A percentile compares a stretch with the other conserved stretches of the same genome.
These are phyloP conservation scores for Hydrotaea diabolus DNA, from an alignment of 2,888 invertebrate genomes.

Conservation along the genomic window DNA sequence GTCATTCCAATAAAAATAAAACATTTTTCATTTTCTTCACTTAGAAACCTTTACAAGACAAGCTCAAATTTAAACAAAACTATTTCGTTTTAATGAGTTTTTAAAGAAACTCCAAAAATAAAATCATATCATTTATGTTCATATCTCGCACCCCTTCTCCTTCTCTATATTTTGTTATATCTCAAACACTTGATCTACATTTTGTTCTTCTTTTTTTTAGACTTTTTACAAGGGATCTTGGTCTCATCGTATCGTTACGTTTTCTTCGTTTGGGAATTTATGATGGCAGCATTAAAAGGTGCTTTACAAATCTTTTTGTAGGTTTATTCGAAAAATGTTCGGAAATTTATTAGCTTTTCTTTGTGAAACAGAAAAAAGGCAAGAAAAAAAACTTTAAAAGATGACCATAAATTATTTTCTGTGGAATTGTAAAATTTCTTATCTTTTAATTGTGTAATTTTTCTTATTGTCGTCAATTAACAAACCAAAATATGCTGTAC, in stretches of 20 bases:
- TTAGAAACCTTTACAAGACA: background rate
- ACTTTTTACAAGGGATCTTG: no score
- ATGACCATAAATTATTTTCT: slow-evolving; percentile 65
- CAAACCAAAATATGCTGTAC: slow-evolving; percentile 67
- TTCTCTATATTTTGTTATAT: slow-evolving; percentile 33
- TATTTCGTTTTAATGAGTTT: slow-evolving; percentile 62
- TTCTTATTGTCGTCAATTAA: slow-evolving; percentile 68
- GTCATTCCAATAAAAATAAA: slow-evolving; percentile 58
- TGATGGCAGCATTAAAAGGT: slow-evolving; percentile 41
- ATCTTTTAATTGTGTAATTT: slow-evolving; percentile 68
- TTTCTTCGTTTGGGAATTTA: slow-evolving; percentile 3
- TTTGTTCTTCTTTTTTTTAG: slow-evolving; percentile 22
- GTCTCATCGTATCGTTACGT: slow-evolving; percentile 45
- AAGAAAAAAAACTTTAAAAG: slow-evolving; percentile 39
- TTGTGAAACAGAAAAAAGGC: background rate
- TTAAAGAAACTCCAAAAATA: slow-evolving; percentile 46
- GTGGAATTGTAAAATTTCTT: slow-evolving; percentile 56
- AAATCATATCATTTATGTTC: slow-evolving; percentile 57
- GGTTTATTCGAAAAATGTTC: background rate
- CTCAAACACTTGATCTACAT: slow-evolving; percentile 66
- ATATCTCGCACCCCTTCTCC: slow-evolving; percentile 15
- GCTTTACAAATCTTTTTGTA: slow-evolving; percentile 59
- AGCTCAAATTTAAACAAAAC: slow-evolving; percentile 35
- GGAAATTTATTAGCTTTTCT: slow-evolving; percentile 64
- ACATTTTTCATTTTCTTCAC: slow-evolving; percentile 55